Base-by-base conservation (phyloP, 1,140 invertebrate species). In the Aphaenogaster ashmeadi region DNA sequence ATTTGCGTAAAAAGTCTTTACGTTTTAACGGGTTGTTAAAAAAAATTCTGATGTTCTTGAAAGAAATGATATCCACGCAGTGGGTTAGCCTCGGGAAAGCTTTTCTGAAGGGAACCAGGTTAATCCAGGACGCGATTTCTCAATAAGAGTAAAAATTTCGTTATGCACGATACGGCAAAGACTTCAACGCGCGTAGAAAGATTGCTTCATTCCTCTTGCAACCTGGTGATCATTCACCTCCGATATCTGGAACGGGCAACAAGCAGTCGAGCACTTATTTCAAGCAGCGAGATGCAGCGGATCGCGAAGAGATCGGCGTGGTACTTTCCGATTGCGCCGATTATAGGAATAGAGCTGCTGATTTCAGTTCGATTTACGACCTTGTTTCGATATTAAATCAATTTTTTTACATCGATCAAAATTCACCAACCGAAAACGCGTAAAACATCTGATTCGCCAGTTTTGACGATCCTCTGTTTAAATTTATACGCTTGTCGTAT, bases 221-320 rank as follows among this genome's bases (percentile, higher is more conserved):
- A 62, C 15, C 38, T 78, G 7, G 8, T 78, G 41, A 79, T 64
- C 77, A 47, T 66, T 79, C 77, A 79, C 44, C 60, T 78, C 60
- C 3, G 18, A 47, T 66, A 79, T 79, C 58, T 79, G 7, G 44
- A 79, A 66, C 41, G 33, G 33, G 18, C n/a, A 78, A 15, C 38
- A 75, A 15, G 3, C 8, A 41, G 8, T 2, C n/a, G 58, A 38
- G 21, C 15, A 80, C 13, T 80, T 80, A 69, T 69, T 81, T 54
- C 64, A 54, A 69, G 21, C 11, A 69, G 77, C 44, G 36, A 69
- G 44, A 52, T 79, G 38, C n/a, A 80, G 33, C 4, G 33, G 36
- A 81, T 56, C 3, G 47, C 64, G 36, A 69, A 81, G 33, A 75
- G 33, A 67, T 79, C 8, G 56, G 8, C 41, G 27, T 50, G 47